A percentile compares a stretch with the other conserved stretches of the same genome.
phyloP scores from a whole-genome alignment of 2,888 invertebrate genomes.

The Platypus cylindrus region DNA sequence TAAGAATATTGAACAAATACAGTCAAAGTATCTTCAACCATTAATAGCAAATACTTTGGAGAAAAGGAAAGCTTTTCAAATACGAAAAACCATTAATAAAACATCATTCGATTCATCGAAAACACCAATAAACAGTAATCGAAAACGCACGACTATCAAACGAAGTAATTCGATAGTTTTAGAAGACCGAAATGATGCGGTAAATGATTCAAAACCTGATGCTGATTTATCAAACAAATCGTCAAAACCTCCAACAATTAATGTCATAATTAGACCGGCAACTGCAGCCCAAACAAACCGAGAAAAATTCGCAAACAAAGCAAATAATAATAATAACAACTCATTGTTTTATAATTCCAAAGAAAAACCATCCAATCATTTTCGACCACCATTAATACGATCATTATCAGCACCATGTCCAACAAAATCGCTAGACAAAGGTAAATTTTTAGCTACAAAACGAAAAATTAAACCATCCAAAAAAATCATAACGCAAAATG shows the following conservation, averaged over 20 bases:
- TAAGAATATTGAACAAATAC: constrained; percentile 6
- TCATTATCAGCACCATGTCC: constrained; percentile 29
- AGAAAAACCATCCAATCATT: constrained; percentile 16
- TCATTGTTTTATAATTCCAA: constrained; percentile 28
- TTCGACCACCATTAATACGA: constrained; percentile 28
- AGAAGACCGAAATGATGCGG: constrained; percentile 12
- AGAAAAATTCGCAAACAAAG: constrained; percentile 30
- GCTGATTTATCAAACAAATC: constrained; percentile 6
- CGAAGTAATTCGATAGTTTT: constrained; percentile 27
- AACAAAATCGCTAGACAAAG: constrained; percentile 18
- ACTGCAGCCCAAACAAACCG: constrained; percentile 28
- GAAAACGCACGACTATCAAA: too few species aligned
- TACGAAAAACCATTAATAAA: constrained; percentile 13
- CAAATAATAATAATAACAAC: constrained; percentile 29
- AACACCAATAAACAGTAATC: constrained; percentile 15
- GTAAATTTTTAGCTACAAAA: constrained; percentile 24
- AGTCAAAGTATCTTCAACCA: constrained; percentile 21
- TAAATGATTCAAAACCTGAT: not conserved
- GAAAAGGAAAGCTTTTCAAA: constrained; percentile 19
- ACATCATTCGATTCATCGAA: constrained; percentile 9
- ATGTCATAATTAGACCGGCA: constrained; percentile 27
- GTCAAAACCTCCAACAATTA: constrained; percentile 8
- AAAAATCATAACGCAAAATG: constrained; percentile 17
- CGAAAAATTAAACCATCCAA: constrained; percentile 25
- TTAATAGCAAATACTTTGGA: constrained; percentile 14